Evolutionary conservation across 2,888 invertebrate species (phyloP), one percentile per base, ranked within the genome.

Genomic region (Acanthococcus lagerstroemiae): DNA sequence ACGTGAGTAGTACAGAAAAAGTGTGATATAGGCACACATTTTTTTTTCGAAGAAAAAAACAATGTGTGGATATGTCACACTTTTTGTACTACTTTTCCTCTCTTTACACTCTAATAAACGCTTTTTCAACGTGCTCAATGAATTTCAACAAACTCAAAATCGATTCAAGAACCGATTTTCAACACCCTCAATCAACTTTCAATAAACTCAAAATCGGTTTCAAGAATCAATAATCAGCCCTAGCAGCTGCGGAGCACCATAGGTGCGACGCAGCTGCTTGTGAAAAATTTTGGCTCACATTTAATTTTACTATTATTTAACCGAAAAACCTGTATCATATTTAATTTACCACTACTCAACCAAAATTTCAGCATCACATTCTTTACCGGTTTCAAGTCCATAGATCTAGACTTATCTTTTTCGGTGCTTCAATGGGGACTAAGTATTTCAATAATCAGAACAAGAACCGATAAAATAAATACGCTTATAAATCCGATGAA

Each of bases 251-350:
- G 6, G 19, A n/a, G 12, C n/a, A 6, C n/a, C 48, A 48, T 9
- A 9, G 17, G 48, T 48, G 48, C 48, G 48, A 48, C 48, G 48
- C 48, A 48, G 48, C 48, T 48, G 48, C 48, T 48, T 17, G 48
- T 48, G 6, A 48, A 7, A n/a, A 48, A 48, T 48, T 48, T 48
- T 48, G 48, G 48, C 48, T 48, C 48, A n/a, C n/a, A 7, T n/a
- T n/a, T n/a, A n/a, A n/a, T n/a, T n/a, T n/a, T n/a, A n/a, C n/a
- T n/a, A n/a, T n/a, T n/a, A n/a, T n/a, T n/a, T n/a, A n/a, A n/a
- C n/a, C n/a, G n/a, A n/a, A n/a, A n/a, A n/a, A n/a, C n/a, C n/a
- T n/a, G n/a, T n/a, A n/a, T n/a, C n/a, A n/a, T n/a, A 9, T 37
- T 37, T 37, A 37, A 9, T 37, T 37, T 37, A 37, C 37, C 15